Evolutionary conservation across 2,113 vertebrate genomes (phyloP).

Genomic region (Cariama cristata): DNA sequence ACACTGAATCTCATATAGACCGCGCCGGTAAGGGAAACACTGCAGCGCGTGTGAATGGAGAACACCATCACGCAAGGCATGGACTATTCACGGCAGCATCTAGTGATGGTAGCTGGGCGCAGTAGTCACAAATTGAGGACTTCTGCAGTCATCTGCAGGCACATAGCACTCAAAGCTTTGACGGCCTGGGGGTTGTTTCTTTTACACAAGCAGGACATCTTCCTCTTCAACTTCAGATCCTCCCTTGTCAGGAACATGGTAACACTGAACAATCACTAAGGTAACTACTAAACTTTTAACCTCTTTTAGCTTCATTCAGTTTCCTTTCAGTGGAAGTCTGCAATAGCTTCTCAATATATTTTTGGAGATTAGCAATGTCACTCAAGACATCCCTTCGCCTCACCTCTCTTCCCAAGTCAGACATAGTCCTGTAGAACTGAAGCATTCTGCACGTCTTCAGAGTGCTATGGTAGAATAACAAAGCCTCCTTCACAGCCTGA

Average conservation of each 20-base stretch:
- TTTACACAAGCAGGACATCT: neutral
- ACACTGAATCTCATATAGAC: neutral
- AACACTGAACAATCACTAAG: neutral
- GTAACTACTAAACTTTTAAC: neutral
- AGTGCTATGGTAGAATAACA: neutral
- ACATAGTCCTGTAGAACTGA: neutral
- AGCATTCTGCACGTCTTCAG: neutral
- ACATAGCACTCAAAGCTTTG: neutral
- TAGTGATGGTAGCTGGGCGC: neutral
- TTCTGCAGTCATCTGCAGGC: neutral
- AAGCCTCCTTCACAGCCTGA: neutral
- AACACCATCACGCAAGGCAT: neutral
- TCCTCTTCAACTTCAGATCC: neutral
- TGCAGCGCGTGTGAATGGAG: fast-evolving
- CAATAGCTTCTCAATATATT: neutral
- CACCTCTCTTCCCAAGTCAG: neutral
- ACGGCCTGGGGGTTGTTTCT: neutral
- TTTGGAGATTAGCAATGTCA: neutral
- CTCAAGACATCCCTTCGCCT: neutral
- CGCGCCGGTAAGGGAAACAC: neutral
- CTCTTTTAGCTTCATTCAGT: neutral
- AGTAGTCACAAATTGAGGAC: neutral
- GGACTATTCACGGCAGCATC: neutral
- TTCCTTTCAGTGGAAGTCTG: neutral
- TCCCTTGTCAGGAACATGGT: neutral